Evolutionary conservation across 2,888 invertebrate genomes (phyloP).

Genomic region (Lithosia quadra): DNA sequence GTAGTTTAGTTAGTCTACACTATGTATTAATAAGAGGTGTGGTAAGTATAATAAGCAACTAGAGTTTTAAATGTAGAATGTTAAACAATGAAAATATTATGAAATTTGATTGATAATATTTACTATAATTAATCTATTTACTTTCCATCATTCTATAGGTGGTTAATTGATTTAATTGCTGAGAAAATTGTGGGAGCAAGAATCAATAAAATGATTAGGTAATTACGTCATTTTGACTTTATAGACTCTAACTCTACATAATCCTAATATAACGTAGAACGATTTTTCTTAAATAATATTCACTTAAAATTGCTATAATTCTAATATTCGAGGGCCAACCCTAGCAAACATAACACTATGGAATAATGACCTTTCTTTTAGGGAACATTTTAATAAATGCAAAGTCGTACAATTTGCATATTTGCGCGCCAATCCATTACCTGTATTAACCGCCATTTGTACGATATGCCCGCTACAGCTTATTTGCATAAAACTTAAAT

Average conservation of each 20-base stretch:
- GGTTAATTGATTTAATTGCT: background rate
- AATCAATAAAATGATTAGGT: background rate
- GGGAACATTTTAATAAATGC: constrained; percentile 72
- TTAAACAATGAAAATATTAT: no score
- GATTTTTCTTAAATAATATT: background rate
- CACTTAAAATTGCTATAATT: background rate
- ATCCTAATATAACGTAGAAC: background rate
- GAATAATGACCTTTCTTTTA: constrained; percentile 70
- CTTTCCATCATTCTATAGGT: no score
- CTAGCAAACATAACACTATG: constrained; percentile 56
- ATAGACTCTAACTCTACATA: background rate
- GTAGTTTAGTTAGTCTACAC: background rate
- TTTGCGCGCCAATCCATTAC: constrained; percentile 72
- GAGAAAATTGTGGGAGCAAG: background rate
- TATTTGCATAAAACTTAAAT: constrained; percentile 37
- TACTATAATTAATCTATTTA: no score
- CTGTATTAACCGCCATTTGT: constrained; percentile 57
- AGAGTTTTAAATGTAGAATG: no score
- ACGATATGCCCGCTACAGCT: constrained; percentile 33
- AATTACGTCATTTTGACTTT: background rate
- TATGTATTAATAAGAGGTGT: no score
- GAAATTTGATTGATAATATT: no score
- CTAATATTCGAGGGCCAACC: constrained; percentile 48
- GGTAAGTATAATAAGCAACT: no score
- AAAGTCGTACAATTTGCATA: constrained; percentile 76